Base-by-base conservation (phyloP, 1,140 invertebrate species). In the Manduca sexta region DNA sequence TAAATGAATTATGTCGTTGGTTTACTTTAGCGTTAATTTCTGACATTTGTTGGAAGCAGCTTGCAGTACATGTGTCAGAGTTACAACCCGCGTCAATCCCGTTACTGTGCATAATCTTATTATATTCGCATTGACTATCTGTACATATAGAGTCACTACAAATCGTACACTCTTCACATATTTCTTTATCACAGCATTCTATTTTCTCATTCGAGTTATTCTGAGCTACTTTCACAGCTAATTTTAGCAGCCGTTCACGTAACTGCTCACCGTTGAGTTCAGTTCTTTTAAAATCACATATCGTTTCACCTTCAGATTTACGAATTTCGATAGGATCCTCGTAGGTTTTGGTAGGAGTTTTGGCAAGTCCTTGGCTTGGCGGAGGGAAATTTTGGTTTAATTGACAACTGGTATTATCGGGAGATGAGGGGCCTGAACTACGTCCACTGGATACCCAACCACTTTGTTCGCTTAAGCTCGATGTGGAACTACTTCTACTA, bases 401-500 rank as follows among this genome's bases (percentile, higher is more conserved):
- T 79, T 84, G 80, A 72, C 77, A 70, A 60, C 75, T 84, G 18
- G 69, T 76, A 63, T 82, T 88, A 56, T 90, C 88, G 2, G 89
- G 88, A 42, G 88, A 86, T 35, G 86, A 89, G 44, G 84, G 87
- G 29, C 74, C 88, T 31, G 87, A 91, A 74, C 86, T 92, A 54
- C 86, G 89, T 60, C 79, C 89, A 79, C 92, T 93, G 39, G 92
- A 92, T 1, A 93, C 91, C 92, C 92, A 93, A 0, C 92, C 92
- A 56, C 92, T 93, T 74, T 92, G 91, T 76, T 93, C 92, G 57
- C 91, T 93, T 16, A 92, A 81, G 45, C 92, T 93, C 2, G 91
- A 92, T 0, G 91, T 92, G 12, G 90, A 91, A 55, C 88, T 90
- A 60, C 84, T 87, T 60, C 67, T 81, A 52, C 64, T 86, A 37